phyloP scores from a whole-genome alignment of 2,888 invertebrate genomes.

The Notodonta ziczac region DNA sequence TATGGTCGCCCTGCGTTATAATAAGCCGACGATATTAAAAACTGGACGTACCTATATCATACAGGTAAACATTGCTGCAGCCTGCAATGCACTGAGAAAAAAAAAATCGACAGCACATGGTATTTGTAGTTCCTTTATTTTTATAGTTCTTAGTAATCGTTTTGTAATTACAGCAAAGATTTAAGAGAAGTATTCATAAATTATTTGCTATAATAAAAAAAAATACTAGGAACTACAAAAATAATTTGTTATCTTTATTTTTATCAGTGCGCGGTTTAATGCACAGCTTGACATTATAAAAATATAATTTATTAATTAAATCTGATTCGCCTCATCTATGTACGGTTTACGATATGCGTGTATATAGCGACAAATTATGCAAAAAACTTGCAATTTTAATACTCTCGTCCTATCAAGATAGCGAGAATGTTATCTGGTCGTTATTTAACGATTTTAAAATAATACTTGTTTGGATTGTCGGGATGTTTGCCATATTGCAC shows the following conservation, averaged over 20 bases:
- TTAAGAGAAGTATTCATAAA: too few relatives aligned
- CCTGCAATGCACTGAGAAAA: too few relatives aligned
- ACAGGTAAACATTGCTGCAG: too few relatives aligned
- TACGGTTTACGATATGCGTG: constrained; percentile 48
- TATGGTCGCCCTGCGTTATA: constrained; percentile 52
- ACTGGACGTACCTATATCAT: constrained; percentile 35
- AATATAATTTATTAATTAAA: constrained; percentile 59
- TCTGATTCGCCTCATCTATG: constrained; percentile 52
- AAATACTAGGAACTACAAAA: too few relatives aligned
- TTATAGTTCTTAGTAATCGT: too few relatives aligned
- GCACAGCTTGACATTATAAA: constrained; percentile 61
- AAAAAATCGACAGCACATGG: too few relatives aligned
- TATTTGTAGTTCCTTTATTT: too few relatives aligned
- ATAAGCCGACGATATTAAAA: constrained; percentile 54
- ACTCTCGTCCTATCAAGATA: constrained; percentile 30
- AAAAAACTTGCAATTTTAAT: constrained; percentile 43
- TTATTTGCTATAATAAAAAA: too few relatives aligned
- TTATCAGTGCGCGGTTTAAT: constrained; percentile 49
- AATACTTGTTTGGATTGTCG: too few relatives aligned
- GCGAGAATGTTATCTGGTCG: constrained; percentile 30
- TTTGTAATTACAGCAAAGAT: too few relatives aligned
- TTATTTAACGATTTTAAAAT: background rate
- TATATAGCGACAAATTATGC: constrained; percentile 61
- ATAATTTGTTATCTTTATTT: too few relatives aligned
- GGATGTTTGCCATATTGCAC: too few relatives aligned